phyloP scores from a whole-genome alignment of 2,888 invertebrate genomes.

The Sthenelais limicola region DNA sequence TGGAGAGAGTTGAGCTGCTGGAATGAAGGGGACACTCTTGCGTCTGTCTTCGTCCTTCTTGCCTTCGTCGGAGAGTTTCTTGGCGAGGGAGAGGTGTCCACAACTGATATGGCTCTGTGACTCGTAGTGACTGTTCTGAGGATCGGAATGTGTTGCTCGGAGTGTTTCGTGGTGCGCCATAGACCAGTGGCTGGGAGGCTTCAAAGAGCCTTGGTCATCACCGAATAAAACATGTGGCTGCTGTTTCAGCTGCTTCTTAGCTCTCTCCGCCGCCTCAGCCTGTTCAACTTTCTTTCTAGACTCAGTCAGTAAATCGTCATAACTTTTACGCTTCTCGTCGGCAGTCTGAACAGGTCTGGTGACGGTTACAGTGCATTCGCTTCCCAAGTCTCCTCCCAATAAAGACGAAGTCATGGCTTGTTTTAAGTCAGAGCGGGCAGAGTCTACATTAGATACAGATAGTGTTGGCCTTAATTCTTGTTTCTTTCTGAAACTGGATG shows the following conservation, averaged over 20 bases:
- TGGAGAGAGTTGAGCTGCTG: neutral
- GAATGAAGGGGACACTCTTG: neutral
- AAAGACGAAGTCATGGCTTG: neutral
- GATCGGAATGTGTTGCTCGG: constrained; percentile 45
- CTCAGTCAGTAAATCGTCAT: constrained; percentile 54
- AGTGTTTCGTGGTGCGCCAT: constrained; percentile 32
- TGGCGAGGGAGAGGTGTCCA: constrained; percentile 72
- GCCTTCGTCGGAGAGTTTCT: constrained; percentile 73
- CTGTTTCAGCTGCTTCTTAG: constrained; percentile 36
- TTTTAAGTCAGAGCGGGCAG: neutral
- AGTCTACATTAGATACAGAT: too few relatives aligned
- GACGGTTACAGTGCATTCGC: constrained; percentile 14
- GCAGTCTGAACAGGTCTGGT: constrained; percentile 18
- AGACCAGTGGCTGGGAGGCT: constrained; percentile 11
- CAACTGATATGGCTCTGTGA: constrained; percentile 51
- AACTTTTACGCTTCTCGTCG: constrained; percentile 46
- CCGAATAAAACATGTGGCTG: too few relatives aligned
- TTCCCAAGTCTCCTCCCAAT: too few relatives aligned
- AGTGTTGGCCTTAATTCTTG: neutral
- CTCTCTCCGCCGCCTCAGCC: constrained; percentile 49
- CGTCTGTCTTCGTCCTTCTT: constrained; percentile 7
- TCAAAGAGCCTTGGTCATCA: constrained; percentile 1
- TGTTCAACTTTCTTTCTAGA: constrained; percentile 52
- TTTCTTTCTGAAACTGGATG: neutral
- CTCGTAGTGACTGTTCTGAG: constrained; percentile 1